phyloP scores from a whole-genome alignment of 2,797 vertebrate genomes.

The Neopelma chrysocephalum region DNA sequence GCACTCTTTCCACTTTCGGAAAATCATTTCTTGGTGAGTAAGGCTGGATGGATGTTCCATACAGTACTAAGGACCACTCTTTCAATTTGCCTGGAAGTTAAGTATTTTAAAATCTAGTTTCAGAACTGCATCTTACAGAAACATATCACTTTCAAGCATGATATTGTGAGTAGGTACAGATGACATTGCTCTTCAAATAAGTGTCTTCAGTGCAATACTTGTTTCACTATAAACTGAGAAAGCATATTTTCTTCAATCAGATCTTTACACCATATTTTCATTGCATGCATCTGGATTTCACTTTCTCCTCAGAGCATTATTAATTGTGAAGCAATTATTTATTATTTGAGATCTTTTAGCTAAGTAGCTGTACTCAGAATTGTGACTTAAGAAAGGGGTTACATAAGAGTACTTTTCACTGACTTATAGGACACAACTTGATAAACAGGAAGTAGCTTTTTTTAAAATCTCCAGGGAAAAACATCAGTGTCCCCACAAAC shows the following conservation, averaged over 20 bases:
- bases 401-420: background rate
- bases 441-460: background rate
- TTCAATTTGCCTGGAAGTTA: constrained; percentile 90
- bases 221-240: background rate
- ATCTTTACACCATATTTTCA: background rate
- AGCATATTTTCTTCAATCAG: background rate
- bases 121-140: background rate
- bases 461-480: background rate
- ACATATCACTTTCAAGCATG: background rate
- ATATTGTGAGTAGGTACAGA: background rate
- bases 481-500: background rate
- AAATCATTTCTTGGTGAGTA: constrained; percentile 86
- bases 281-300: background rate
- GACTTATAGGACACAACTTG: background rate
- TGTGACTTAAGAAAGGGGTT: background rate
- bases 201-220: background rate
- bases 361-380: background rate
- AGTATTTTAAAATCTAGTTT: background rate
- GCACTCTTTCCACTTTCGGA: constrained; percentile 84
- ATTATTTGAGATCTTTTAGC: background rate
- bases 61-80: constrained; percentile 97
- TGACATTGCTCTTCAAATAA: background rate
- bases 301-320: background rate
- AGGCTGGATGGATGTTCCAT: constrained; percentile 93
- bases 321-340: background rate